Evolutionary conservation across 2,888 invertebrate genomes (phyloP), one percentile per base, ranked within the genome.

Genomic region (Eupsilia transversa): DNA sequence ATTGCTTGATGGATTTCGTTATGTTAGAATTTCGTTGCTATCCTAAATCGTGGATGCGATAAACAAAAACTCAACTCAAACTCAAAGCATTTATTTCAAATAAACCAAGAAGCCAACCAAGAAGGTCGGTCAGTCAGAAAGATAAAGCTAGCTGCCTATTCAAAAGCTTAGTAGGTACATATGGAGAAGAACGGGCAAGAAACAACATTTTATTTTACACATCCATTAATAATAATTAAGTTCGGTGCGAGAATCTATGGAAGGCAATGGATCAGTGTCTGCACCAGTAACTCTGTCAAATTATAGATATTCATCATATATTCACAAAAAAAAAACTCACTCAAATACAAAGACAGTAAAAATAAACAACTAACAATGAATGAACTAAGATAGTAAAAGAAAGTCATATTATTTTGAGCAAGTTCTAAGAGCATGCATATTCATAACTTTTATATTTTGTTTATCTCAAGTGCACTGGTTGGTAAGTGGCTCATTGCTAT

Each of bases 401-500:
- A 79, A 81, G 83, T 60, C 33, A 0, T 41, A 30, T 35, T 38
- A 66, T 75, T 68, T 56, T 49, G 30, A 4, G 1, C 10, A 74
- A 27, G 35, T 72, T 38, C 38, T 60, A 33, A 59, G 59, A 60
- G 2, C 23, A 59, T 83, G 10, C 52, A 70, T 83, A 81, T 82
- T 82, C 52, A 78, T 78, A 17, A 46, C 5, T 61, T n/a, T 66
- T 30, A 57, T 52, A 74, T 52, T 79, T 73, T 81, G 77, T 81
- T 73, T 78, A 74, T 60, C 0, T 74, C 46, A 3, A 78, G 35
- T 71, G 79, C 83, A 67, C 81, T 83, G 70, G 41, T 82, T 82
- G 17, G 65, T n/a, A 81, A 73, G 65, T 82, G 12, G 78, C 27
- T 63, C 69, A 67, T 14, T 54, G 60, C 56, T 82, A 68, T 70